Evolutionary conservation across 2,888 invertebrate genomes (phyloP).

Genomic region (Alentia gelatinosa): DNA sequence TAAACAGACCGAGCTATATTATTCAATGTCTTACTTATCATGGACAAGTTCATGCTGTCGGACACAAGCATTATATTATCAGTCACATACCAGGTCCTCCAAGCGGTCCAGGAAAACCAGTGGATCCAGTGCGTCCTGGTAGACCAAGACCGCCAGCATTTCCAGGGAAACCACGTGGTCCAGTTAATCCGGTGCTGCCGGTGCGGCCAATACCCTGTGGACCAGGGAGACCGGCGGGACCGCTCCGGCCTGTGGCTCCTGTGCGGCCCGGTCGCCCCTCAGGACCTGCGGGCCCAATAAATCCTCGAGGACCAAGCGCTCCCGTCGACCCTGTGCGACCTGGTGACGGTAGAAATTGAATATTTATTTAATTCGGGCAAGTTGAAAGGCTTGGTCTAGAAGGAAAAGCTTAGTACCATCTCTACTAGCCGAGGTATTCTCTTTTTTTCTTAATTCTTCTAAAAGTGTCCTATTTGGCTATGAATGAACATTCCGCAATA

Average conservation of each 20-base stretch:
- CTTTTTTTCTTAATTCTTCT: too few species aligned
- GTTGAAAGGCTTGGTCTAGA: too few species aligned
- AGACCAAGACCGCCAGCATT: constrained; percentile 28
- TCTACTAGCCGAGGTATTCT: too few species aligned
- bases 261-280: neutral
- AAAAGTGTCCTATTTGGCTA: too few species aligned
- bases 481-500: too few species aligned
- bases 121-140: constrained; percentile 5
- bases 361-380: neutral
- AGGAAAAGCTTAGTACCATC: too few species aligned
- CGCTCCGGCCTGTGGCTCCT: neutral
- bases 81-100: constrained; percentile 47
- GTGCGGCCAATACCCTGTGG: constrained; percentile 42
- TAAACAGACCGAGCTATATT: too few species aligned
- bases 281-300: constrained; percentile 39
- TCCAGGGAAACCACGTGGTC: constrained; percentile 48
- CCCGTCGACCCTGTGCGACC: constrained; percentile 36
- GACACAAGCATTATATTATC: too few species aligned
- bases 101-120: constrained; percentile 25
- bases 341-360: neutral
- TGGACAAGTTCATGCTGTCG: too few species aligned
- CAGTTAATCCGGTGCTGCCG: constrained; percentile 22
- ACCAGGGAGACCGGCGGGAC: constrained; percentile 53
- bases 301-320: neutral
- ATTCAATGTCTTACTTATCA: too few species aligned